Evolutionary conservation across 2,113 vertebrate species (phyloP).

Genomic region (Odocoileus hemionus): DNA sequence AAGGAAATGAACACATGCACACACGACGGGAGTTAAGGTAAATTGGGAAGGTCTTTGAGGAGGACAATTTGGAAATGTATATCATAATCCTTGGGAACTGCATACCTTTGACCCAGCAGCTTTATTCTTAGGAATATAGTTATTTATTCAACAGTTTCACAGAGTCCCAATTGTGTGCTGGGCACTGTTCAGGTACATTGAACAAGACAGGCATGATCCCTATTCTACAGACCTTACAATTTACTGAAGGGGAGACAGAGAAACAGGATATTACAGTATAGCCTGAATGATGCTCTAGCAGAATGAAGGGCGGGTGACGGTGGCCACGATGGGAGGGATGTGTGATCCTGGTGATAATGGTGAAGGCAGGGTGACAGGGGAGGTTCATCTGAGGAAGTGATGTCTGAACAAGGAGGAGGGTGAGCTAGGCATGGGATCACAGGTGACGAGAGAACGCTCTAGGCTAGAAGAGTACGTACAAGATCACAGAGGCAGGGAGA

Average conservation of each 20-base stretch:
- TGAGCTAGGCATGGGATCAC: neutral
- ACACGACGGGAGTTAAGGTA: neutral
- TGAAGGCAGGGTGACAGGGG: neutral
- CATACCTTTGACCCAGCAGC: neutral
- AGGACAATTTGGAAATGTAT: neutral
- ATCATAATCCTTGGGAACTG: neutral
- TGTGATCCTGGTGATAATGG: too few species aligned
- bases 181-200: neutral
- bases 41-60: neutral
- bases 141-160: neutral
- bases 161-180: neutral
- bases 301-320: rapidly evolving
- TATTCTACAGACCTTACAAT: neutral
- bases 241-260: neutral
- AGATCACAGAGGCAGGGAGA: neutral
- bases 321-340: neutral
- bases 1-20: neutral
- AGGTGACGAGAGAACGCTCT: neutral
- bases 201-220: neutral
- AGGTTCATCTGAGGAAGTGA: neutral
- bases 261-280: neutral
- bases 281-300: neutral
- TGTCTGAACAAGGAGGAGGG: neutral
- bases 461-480: neutral
- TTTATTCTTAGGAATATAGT: neutral